Percentiles rank a stretch among this genome's conserved stretches.
phyloP scores from a whole-genome alignment of 1,140 invertebrate species.

The Acyrthosiphon pisum region DNA sequence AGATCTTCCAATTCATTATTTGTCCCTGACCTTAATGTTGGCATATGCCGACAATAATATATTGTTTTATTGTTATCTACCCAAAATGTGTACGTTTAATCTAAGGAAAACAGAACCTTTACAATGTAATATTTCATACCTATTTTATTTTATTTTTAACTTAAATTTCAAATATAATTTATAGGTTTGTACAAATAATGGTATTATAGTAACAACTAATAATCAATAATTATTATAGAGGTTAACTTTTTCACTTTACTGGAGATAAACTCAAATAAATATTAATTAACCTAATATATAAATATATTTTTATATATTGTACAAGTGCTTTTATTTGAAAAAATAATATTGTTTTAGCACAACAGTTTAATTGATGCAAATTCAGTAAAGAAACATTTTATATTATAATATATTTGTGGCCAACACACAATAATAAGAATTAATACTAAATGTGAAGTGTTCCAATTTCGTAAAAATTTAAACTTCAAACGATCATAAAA shows the following conservation, averaged over 20 bases:
- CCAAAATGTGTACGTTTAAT: background rate
- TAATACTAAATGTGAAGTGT: too few species aligned
- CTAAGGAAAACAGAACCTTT: background rate
- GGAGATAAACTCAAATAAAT: background rate
- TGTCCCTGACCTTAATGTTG: conserved; percentile 24
- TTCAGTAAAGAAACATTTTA: too few species aligned
- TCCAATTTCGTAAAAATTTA: too few species aligned
- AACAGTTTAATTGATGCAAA: too few species aligned
- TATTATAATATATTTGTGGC: too few species aligned
- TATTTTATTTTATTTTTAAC: background rate
- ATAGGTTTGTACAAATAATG: background rate
- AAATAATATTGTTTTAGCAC: too few species aligned
- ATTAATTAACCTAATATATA: background rate
- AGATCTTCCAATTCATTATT: conserved; percentile 19
- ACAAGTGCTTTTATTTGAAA: background rate
- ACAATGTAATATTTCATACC: background rate
- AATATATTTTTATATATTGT: background rate
- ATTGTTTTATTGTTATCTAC: background rate
- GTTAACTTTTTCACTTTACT: background rate
- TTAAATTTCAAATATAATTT: background rate
- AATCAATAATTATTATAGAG: too few species aligned
- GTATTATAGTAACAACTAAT: background rate
- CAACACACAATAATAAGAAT: too few species aligned
- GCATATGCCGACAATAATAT: background rate
- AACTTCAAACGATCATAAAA: too few species aligned